phyloP scores from a whole-genome alignment of 2,888 invertebrate species.

The Lathronympha strigana region DNA sequence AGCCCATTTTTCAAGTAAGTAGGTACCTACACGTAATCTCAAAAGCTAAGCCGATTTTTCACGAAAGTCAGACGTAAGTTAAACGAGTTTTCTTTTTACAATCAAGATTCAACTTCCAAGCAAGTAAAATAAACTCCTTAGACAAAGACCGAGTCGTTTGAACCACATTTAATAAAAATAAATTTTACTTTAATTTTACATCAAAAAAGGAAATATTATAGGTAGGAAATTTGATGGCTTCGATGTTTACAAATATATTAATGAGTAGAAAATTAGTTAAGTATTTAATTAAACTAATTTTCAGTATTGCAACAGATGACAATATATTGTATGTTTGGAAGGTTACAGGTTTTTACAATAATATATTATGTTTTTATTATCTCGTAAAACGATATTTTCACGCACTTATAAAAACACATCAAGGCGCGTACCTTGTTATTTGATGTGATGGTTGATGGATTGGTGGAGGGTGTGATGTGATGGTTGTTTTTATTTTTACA shows the following conservation, averaged over 20 bases:
- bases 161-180: constrained; percentile 15
- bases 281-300: too few species aligned
- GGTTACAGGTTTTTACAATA: too few species aligned
- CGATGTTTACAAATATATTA: background rate
- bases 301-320: too few species aligned
- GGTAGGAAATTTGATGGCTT: background rate
- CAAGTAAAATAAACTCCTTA: constrained; percentile 15
- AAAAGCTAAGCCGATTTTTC: constrained; percentile 15
- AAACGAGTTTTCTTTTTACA: constrained; percentile 25
- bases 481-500: too few species aligned
- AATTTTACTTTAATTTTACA: background rate
- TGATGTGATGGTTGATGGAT: too few species aligned
- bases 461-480: too few species aligned
- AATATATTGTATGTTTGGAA: too few species aligned
- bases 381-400: too few species aligned
- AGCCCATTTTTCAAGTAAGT: background rate
- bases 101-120: constrained; percentile 25
- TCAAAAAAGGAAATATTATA: background rate
- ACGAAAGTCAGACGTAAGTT: constrained; percentile 18
- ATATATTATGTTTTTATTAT: too few species aligned
- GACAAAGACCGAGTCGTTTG: constrained; percentile 2
- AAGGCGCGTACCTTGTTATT: too few species aligned
- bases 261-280: too few species aligned
- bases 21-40: background rate
- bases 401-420: too few species aligned